Percentiles rank a stretch among this genome's conserved stretches.
phyloP scores from a whole-genome alignment of 2,113 vertebrate genomes.

The Calidris pygmaea region DNA sequence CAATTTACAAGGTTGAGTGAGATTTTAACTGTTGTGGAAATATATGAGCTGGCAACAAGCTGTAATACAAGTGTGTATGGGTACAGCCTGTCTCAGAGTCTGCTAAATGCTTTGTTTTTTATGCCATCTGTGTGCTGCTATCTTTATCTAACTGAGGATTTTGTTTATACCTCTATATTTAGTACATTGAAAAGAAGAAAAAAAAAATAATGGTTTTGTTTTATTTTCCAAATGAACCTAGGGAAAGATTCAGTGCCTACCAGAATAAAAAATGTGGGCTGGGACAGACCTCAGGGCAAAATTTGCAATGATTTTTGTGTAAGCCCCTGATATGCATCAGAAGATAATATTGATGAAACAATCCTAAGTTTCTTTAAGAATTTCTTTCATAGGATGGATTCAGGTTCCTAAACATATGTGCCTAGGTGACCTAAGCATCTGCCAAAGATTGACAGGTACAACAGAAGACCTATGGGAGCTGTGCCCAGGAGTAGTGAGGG shows the following conservation, averaged over 20 bases:
- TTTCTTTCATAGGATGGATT: not conserved
- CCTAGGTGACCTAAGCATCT: not conserved
- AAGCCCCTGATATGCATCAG: not conserved
- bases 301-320: not conserved
- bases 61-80: not conserved
- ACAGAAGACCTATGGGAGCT: not conserved
- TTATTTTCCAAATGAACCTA: not conserved
- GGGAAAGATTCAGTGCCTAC: not conserved
- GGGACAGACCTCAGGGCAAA: not conserved
- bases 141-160: conserved; percentile 50
- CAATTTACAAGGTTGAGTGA: not conserved
- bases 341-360: not conserved
- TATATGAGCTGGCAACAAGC: conserved; percentile 1
- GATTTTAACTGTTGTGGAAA: conserved; percentile 15
- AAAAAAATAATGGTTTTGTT: not conserved
- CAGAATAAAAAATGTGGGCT: not conserved
- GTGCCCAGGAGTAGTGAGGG: not conserved
- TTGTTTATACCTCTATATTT: conserved; percentile 56
- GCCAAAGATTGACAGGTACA: not conserved
- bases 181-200: not conserved
- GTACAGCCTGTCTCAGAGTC: conserved; percentile 27
- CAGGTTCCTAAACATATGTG: not conserved
- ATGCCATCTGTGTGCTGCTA: conserved; percentile 60
- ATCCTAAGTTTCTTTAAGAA: not conserved
- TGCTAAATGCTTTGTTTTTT: conserved; percentile 37